Evolutionary conservation across 2,797 vertebrate genomes (phyloP).

Genomic region (Oreortyx pictus): DNA sequence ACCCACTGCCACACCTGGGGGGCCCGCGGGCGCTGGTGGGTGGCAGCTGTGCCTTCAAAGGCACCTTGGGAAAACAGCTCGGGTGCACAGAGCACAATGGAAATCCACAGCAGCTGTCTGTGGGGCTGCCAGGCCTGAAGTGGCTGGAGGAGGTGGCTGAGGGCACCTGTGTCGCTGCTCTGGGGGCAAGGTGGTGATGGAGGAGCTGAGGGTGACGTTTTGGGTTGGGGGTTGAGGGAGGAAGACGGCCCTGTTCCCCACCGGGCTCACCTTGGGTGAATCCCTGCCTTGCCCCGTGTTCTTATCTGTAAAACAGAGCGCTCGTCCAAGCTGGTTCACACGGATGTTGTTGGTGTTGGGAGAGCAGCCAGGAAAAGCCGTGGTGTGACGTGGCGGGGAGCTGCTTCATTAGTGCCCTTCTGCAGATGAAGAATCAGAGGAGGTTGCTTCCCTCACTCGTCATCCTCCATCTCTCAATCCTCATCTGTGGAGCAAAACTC

Average conservation of each 20-base stretch:
- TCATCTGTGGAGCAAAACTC: neutral
- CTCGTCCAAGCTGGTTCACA: neutral
- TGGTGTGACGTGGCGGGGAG: fast-evolving
- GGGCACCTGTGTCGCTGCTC: neutral
- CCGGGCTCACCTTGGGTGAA: neutral
- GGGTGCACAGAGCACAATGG: neutral
- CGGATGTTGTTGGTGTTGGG: neutral
- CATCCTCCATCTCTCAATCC: fast-evolving
- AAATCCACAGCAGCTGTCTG: neutral
- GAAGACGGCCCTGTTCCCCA: neutral
- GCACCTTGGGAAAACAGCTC: constrained; percentile 56
- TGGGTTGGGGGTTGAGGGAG: neutral
- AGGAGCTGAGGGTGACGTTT: neutral
- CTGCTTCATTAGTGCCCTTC: neutral
- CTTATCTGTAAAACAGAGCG: neutral
- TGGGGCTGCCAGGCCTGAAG: neutral
- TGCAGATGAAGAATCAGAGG: neutral
- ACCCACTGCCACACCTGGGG: constrained; percentile 53
- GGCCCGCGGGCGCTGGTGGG: constrained; percentile 53
- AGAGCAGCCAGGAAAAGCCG: neutral
- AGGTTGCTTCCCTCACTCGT: neutral
- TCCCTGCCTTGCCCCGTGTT: neutral
- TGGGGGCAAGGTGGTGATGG: neutral
- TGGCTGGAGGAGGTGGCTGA: neutral
- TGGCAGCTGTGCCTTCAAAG: constrained; percentile 56